Evolutionary conservation across 2,113 vertebrate species (phyloP).

Genomic region (Brachyhypopomus occidentalis): DNA sequence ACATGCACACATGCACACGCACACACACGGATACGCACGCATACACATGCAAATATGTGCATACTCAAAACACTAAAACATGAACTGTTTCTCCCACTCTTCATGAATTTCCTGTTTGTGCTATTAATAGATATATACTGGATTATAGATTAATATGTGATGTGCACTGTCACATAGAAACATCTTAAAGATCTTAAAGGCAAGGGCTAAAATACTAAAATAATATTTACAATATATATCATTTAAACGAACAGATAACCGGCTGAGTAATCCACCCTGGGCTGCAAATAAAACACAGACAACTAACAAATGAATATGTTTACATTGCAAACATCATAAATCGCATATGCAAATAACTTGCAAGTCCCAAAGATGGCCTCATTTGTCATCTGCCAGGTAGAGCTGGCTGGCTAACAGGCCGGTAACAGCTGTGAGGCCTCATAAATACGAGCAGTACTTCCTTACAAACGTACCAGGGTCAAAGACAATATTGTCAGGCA

Average conservation of each 20-base stretch:
- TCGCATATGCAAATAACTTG: slow-evolving; percentile 45
- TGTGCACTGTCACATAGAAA: too few species aligned
- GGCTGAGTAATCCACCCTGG: too few species aligned
- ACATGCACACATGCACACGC: neutral
- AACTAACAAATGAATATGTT: neutral
- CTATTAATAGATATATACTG: too few species aligned
- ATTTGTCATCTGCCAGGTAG: slow-evolving; percentile 28
- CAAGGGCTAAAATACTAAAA: too few species aligned
- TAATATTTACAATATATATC: too few species aligned
- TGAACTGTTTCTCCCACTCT: too few species aligned
- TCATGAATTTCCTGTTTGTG: too few species aligned
- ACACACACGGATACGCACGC: neutral
- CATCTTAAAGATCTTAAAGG: too few species aligned
- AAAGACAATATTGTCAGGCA: neutral
- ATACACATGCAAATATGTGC: neutral
- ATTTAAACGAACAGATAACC: too few species aligned
- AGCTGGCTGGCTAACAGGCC: slow-evolving; percentile 6
- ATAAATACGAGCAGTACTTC: neutral
- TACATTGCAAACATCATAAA: slow-evolving; percentile 3
- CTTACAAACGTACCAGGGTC: neutral
- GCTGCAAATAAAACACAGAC: too few species aligned
- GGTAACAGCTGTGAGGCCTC: neutral
- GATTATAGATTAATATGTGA: too few species aligned
- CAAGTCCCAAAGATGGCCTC: neutral
- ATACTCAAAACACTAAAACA: too few species aligned